Conservation (phyloP, 2,888 invertebrate species). For the Piscicola geometra region DNA sequence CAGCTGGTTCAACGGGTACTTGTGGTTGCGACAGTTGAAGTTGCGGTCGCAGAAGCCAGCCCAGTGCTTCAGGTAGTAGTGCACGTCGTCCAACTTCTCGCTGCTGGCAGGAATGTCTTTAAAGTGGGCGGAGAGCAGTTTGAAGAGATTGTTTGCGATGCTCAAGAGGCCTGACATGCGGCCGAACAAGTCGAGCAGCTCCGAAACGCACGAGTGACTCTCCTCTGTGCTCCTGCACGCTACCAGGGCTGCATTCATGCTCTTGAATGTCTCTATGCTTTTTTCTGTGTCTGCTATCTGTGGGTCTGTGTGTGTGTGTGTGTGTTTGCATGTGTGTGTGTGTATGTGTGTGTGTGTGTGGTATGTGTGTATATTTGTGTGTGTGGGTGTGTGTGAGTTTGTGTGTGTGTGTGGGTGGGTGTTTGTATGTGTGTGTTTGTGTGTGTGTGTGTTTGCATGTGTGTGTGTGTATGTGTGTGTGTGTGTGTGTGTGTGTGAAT, state of each 20-base stretch:
- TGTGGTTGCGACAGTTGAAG: constrained; percentile 27
- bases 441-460: too few species aligned
- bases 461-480: too few species aligned
- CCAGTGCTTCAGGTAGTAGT: constrained; percentile 28
- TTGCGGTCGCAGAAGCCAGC: constrained; percentile 11
- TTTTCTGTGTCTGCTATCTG: too few species aligned
- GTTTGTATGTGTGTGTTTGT: too few species aligned
- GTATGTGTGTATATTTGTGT: background rate
- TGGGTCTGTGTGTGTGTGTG: background rate
- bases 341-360: background rate
- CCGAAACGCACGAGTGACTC: background rate
- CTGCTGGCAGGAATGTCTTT: background rate
- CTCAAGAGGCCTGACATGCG: background rate
- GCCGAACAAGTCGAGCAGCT: constrained; percentile 29
- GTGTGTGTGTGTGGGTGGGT: too few species aligned
- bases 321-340: background rate
- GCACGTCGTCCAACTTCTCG: constrained; percentile 27
- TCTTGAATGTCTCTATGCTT: background rate
- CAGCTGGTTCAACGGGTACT: constrained; percentile 25
- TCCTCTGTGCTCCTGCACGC: background rate
- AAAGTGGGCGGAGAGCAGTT: background rate
- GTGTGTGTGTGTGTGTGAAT: too few species aligned
- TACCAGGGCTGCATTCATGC: background rate
- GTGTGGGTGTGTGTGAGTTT: background rate
- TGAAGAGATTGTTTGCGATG: constrained; percentile 12